Evolutionary conservation across 35 echinoderm and acorn worm genomes (phyloP).

Genomic region (Stichopus chloronotus): DNA sequence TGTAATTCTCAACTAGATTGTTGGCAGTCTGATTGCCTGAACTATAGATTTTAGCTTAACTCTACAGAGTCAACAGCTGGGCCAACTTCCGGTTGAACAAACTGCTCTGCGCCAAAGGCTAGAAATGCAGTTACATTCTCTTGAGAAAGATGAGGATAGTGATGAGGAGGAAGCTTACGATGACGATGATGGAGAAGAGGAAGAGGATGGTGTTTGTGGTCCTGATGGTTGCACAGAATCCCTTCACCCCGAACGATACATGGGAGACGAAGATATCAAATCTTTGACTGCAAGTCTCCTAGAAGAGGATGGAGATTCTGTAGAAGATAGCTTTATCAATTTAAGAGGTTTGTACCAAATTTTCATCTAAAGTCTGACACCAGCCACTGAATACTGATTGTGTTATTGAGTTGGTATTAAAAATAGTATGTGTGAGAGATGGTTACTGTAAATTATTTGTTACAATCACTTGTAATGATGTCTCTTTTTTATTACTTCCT

Average conservation of each 20-base stretch:
- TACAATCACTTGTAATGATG: no score
- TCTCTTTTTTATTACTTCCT: no score
- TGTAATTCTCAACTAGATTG: no score
- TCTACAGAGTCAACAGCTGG: background rate
- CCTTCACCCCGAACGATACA: background rate
- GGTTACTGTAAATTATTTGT: no score
- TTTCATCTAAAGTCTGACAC: no score
- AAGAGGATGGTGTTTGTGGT: background rate
- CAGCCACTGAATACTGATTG: no score
- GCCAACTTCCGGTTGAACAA: background rate
- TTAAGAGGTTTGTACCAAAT: background rate
- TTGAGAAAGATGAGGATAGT: background rate
- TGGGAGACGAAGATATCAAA: background rate
- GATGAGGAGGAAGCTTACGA: background rate
- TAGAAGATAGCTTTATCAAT: constrained; percentile 16
- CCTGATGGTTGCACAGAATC: background rate
- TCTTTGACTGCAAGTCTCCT: background rate
- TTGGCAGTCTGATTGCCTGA: no score
- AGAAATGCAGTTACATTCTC: background rate
- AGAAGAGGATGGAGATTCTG: background rate
- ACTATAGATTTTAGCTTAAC: background rate
- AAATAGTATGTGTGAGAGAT: no score
- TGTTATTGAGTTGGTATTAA: no score
- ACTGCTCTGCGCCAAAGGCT: background rate
- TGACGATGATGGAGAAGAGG: background rate